Conservation (phyloP, 35 echinoderm and acorn worm genomes). For the Heliocidaris erythrogramma region DNA sequence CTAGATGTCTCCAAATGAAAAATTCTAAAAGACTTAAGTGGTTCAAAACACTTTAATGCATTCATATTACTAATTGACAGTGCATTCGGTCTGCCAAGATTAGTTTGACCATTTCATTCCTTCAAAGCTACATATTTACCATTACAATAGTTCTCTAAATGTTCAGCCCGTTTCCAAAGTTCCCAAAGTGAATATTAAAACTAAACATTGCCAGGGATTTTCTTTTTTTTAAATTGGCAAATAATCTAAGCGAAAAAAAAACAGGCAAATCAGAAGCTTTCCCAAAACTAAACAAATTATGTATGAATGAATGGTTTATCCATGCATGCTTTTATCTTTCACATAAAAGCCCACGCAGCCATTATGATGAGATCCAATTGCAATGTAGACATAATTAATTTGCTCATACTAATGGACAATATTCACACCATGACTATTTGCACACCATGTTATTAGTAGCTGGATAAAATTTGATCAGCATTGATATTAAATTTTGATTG, state of each 20-base stretch:
- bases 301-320: no score
- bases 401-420: background rate
- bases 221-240: no score
- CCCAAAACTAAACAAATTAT: no score
- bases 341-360: no score
- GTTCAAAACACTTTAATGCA: background rate
- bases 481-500: background rate
- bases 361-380: background rate
- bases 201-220: no score
- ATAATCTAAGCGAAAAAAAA: background rate
- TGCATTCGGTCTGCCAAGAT: no score
- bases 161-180: no score
- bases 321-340: background rate
- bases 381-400: background rate
- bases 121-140: no score
- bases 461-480: background rate
- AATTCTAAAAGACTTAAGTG: background rate
- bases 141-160: no score
- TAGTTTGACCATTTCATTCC: no score
- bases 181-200: no score
- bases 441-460: background rate
- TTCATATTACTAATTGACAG: background rate
- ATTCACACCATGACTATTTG: background rate
- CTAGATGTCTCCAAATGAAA: no score
- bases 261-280: background rate